Evolutionary conservation across 2,797 vertebrate genomes (phyloP).

Genomic region (Fistularia tabacaria): DNA sequence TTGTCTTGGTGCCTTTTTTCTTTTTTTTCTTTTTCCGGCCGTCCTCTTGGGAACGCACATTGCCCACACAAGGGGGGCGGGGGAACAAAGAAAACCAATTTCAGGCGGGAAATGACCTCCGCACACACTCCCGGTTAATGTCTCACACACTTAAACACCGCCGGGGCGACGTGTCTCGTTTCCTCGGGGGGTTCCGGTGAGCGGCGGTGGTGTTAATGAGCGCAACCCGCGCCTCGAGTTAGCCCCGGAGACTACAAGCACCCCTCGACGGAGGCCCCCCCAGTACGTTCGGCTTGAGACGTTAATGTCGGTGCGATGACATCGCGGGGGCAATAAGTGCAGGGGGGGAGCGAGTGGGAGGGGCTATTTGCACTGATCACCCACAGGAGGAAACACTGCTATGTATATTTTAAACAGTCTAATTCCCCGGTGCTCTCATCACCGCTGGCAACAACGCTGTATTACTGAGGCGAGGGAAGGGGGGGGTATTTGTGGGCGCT

Average conservation of each 20-base stretch:
- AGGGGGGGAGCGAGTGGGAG: no score
- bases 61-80: conserved; percentile 16
- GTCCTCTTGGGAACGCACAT: conserved; percentile 25
- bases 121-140: conserved; percentile 57
- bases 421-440: conserved; percentile 65
- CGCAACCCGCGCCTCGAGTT: no score
- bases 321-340: not conserved
- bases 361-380: conserved; percentile 56
- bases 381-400: conserved; percentile 56
- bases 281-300: no score
- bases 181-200: conserved; percentile 38
- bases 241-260: no score
- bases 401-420: conserved; percentile 67
- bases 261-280: no score
- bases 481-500: conserved; percentile 13
- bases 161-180: conserved; percentile 52
- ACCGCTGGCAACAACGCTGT: conserved; percentile 64
- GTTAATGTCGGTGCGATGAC: conserved; percentile 14
- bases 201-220: conserved; percentile 6
- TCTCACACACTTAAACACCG: conserved; percentile 56
- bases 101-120: conserved; percentile 58
- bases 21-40: no score
- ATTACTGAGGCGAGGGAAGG: conserved; percentile 33
- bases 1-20: conserved; percentile 16
- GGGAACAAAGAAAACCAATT: conserved; percentile 48